Evolutionary conservation across 2,113 vertebrate species (phyloP), one percentile per base, ranked within the genome.

Genomic region (Centropus unirufus): DNA sequence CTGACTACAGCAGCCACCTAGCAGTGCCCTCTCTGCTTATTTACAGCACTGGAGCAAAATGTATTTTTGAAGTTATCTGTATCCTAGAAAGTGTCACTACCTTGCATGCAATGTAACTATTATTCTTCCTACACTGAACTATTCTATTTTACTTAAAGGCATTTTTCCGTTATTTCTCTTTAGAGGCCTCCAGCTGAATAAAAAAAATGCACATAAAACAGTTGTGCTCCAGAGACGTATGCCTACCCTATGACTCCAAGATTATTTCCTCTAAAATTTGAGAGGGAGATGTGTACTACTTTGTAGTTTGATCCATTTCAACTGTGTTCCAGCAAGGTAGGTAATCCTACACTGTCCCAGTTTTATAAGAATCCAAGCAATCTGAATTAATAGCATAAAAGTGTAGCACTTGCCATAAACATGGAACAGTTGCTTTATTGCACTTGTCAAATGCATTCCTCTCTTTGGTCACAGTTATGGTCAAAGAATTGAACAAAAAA

Each of bases 391-490:
- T 93, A 97, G 96, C 96, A 97, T 82, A 97, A 70, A 95, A 96
- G 96, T 97, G 97, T 81, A 97, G 95, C 93, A 83, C 96, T 97
- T 94, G 94, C 97, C 96, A 98, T 97, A 97, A 98, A 96, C 96
- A 96, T 82, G 67, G 94, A 97, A 97, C 97, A 97, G 97, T 96
- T 96, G 92, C 95, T 98, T 98, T 98, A 97, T 94, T 96, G 95
- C 96, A 96, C 88, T 97, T 95, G 92, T 96, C 89, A 94, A 92
- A 95, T 88, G 97, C 98, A 98, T 98, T 98, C 98, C 97, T 96
- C 78, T 62, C 86, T 98, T 98, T 98, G 97, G 98, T 98, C 98
- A 98, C 98, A 98, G 98, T 95, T 96, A 98, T 94, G 97, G 97
- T 98, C 47, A 55, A 96, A 96, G 79, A 97, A 95, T 92, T 92